phyloP scores from a whole-genome alignment of 2,888 invertebrate species.

The Drosophila anceps region DNA sequence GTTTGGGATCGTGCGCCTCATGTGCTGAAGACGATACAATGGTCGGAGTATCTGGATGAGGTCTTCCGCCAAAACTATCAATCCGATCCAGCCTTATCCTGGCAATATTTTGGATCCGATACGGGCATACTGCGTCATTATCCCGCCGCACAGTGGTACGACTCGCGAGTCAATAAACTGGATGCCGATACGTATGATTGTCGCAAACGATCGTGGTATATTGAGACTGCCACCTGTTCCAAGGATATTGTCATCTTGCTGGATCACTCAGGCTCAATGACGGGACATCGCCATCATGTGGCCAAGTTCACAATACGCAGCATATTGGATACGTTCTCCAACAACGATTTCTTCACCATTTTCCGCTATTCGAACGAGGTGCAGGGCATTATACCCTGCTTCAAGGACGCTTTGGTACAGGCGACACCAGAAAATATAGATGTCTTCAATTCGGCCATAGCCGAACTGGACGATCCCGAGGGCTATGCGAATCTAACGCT shows the following conservation, averaged over 20 bases:
- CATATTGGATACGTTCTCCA: conserved; percentile 97
- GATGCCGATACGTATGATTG: conserved; percentile 95
- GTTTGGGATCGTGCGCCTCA: conserved; percentile 92
- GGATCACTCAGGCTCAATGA: conserved; percentile 99
- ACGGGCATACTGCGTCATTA: conserved; percentile 96
- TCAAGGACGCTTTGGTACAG: conserved; percentile 93
- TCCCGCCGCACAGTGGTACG: conserved; percentile 92
- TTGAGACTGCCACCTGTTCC: conserved; percentile 98
- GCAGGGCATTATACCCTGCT: conserved; percentile 93
- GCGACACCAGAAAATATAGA: conserved; percentile 94
- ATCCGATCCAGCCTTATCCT: conserved; percentile 95
- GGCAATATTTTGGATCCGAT: conserved; percentile 99
- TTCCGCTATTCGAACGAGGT: conserved; percentile 92
- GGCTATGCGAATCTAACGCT: conserved; percentile 93
- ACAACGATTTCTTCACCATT: conserved; percentile 98
- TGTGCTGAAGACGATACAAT: conserved; percentile 92
- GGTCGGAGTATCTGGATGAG: conserved; percentile 94
- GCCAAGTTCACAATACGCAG: conserved; percentile 95
- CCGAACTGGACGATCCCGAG: conserved; percentile 87
- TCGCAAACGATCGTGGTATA: conserved; percentile 96
- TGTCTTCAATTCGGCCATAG: conserved; percentile 90
- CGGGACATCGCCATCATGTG: conserved; percentile 91
- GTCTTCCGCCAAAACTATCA: conserved; percentile 94
- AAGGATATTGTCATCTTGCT: conserved; percentile 98
- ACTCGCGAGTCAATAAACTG: conserved; percentile 76